phyloP scores from a whole-genome alignment of 2,797 vertebrate genomes.

The Ficedula albicollis region DNA sequence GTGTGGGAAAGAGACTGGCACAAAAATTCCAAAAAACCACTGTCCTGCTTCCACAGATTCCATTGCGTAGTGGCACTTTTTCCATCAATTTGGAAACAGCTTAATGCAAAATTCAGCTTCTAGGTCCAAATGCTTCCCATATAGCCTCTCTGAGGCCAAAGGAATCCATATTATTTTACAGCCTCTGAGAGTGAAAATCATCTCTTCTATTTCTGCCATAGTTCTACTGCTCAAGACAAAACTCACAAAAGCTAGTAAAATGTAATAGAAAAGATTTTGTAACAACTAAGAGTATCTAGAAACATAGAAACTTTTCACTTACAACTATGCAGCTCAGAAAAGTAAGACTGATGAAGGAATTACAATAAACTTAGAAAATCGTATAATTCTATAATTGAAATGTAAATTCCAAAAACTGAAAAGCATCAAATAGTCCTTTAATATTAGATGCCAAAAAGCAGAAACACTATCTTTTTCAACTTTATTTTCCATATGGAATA shows the following conservation, averaged over 20 bases:
- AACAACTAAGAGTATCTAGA: neutral
- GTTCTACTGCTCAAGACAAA: neutral
- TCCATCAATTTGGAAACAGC: neutral
- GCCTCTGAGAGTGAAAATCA: neutral
- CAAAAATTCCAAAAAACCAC: neutral
- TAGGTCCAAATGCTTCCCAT: neutral
- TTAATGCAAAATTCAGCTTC: neutral
- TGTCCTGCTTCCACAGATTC: neutral
- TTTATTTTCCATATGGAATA: neutral
- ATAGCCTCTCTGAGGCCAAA: neutral
- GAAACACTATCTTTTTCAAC: neutral
- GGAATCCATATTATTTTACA: neutral
- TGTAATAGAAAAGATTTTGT: neutral
- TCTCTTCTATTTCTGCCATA: neutral
- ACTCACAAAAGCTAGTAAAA: neutral
- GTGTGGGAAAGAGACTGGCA: neutral
- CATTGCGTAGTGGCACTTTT: fast-evolving
- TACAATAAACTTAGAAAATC: neutral
- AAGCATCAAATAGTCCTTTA: neutral
- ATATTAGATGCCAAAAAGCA: neutral
- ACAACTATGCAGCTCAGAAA: neutral
- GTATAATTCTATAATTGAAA: neutral
- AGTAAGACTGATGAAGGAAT: neutral
- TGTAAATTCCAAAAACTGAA: neutral
- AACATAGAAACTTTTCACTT: neutral